Evolutionary conservation across 2,113 vertebrate genomes (phyloP).

Genomic region (Spheniscus mendiculus): DNA sequence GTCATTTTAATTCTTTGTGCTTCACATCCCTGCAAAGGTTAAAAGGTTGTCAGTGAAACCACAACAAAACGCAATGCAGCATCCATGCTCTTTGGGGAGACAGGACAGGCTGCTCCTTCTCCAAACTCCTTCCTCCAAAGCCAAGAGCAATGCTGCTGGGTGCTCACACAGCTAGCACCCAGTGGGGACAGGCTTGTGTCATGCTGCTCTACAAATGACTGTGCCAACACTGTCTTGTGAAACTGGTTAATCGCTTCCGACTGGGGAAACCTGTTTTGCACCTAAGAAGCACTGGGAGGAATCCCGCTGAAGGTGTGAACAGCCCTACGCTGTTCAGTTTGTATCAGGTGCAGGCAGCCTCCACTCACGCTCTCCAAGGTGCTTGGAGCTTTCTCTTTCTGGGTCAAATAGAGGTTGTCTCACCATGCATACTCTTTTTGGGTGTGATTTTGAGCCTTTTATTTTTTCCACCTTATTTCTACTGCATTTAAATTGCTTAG

Average conservation of each 20-base stretch:
- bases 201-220: neutral
- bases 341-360: neutral
- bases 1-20: neutral
- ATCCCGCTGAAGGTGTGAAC: neutral
- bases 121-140: neutral
- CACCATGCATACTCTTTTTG: neutral
- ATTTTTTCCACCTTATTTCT: neutral
- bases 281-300: neutral
- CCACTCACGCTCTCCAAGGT: neutral
- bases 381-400: neutral
- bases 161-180: neutral
- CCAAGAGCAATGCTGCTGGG: neutral
- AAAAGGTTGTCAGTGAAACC: neutral
- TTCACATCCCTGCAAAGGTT: neutral
- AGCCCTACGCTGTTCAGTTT: neutral
- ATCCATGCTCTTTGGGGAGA: rapidly evolving
- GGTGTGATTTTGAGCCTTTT: neutral
- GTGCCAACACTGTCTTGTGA: neutral
- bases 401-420: neutral
- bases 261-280: neutral
- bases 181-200: neutral
- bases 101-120: neutral
- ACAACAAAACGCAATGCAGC: neutral
- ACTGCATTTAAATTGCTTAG: neutral
- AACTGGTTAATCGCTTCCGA: neutral